Base-by-base conservation (phyloP, 2,888 invertebrate genomes). In the Eupithecia pulchellata region DNA sequence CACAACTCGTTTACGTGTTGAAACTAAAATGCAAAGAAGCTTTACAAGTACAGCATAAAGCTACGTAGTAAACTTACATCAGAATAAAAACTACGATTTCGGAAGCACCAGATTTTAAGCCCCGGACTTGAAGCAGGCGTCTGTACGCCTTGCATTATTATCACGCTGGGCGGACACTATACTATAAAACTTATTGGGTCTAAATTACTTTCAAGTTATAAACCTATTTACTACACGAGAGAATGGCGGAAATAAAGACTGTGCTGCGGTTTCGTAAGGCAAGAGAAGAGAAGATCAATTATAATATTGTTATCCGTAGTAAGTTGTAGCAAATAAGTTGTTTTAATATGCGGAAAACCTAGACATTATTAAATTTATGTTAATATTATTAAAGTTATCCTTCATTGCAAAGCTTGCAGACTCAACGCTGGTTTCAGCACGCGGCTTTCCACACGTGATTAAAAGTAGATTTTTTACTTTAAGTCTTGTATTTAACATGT, bases 1-100 rank as follows among this genome's bases (percentile, higher is more conserved):
- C 96, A 96, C 88, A 96, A 96, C 77, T 96, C 96, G 32, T 74
- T 74, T 30, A 72, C 76, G 75, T 77, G 74, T 68, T 77, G 71
- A 75, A 42, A n/a, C 13, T 25, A 67, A 55, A 32, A 27, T 25
- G 52, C 20, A 57, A 58, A 47, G 64, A 67, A 75, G 66, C 62
- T 55, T 63, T 70, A 71, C 17, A 36, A 65, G 66, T 52, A 52
- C 52, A 52, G 20, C 52, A 52, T 25, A 52, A 3, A 52, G 25
- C 52, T 52, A 52, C 52, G 13, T 25, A 60, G 66, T 68, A 69
- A 39, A 65, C 5, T 61, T 72, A 75, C 68, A 67, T 62, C 69
- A 11, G 52, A 20, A 52, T 52, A 52, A 13, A 20, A 25, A 25
- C 52, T 52, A 52, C 52, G 25, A 25, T 52, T 25, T 68, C 63